A percentile compares a stretch with the other conserved stretches of the same genome.
Conservation (phyloP, 2,797 vertebrate genomes). For the Petrocephalus schoutedeni region DNA sequence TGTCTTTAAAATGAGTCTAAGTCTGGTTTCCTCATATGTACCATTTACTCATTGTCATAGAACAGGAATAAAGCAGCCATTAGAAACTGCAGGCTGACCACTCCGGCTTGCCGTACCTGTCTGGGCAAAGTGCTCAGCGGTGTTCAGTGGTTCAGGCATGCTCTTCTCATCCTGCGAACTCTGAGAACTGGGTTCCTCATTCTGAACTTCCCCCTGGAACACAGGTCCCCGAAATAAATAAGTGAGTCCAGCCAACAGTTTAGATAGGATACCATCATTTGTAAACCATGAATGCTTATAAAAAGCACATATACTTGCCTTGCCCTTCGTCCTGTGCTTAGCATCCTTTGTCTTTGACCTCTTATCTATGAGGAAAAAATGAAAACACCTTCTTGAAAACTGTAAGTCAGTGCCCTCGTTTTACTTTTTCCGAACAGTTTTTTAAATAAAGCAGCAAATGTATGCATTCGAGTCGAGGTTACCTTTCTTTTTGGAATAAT, state of each 20-base stretch:
- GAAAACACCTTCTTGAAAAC: background rate
- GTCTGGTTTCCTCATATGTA: background rate
- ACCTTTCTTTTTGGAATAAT: background rate
- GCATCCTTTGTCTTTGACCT: background rate
- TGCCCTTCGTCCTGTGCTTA: background rate
- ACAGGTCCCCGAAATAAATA: background rate
- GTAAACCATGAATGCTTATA: background rate
- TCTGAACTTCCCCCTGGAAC: background rate
- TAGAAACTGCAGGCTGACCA: background rate
- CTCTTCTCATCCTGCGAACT: background rate
- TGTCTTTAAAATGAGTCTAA: background rate
- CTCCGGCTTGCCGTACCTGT: background rate
- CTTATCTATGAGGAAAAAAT: background rate
- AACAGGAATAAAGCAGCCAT: background rate
- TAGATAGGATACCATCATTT: background rate
- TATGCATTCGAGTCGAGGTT: background rate
- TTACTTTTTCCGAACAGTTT: background rate
- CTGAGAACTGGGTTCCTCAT: background rate
- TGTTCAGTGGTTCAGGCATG: background rate
- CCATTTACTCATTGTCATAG: background rate
- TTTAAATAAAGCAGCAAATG: background rate
- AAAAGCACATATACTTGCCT: background rate
- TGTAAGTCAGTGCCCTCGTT: background rate
- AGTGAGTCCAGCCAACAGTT: background rate
- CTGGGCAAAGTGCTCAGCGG: background rate